Evolutionary conservation across 2,888 invertebrate species (phyloP).

Genomic region (Phalera bucephala): DNA sequence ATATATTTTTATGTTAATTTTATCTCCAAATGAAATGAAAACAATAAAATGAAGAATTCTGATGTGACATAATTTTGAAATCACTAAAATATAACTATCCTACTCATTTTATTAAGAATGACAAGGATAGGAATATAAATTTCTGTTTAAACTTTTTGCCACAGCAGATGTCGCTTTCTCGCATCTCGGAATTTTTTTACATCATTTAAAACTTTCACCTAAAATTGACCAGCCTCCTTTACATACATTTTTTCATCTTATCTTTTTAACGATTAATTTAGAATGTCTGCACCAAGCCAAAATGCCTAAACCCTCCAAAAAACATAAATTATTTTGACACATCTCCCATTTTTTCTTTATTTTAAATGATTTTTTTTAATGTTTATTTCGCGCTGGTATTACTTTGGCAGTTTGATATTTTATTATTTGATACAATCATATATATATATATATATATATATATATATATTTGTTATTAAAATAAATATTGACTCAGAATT

Average conservation of each 20-base stretch:
- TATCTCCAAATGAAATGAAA: not conserved
- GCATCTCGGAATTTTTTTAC: not conserved
- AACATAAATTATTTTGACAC: slow-evolving; percentile 48
- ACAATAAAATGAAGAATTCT: not conserved
- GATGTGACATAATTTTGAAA: not conserved
- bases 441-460: not conserved
- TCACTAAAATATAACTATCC: too few relatives aligned
- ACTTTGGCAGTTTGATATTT: slow-evolving; percentile 53
- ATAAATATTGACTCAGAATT: slow-evolving; percentile 16
- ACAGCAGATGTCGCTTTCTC: too few relatives aligned
- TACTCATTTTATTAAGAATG: not conserved
- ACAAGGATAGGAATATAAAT: slow-evolving; percentile 4
- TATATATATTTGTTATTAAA: too few relatives aligned
- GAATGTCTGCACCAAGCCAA: slow-evolving; percentile 44
- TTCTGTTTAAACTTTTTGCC: slow-evolving; percentile 4
- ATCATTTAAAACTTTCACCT: slow-evolving; percentile 40
- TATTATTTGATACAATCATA: slow-evolving; percentile 17
- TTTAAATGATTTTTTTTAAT: slow-evolving; percentile 23
- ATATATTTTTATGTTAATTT: not conserved
- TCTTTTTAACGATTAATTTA: slow-evolving; percentile 58
- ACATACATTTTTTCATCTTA: slow-evolving; percentile 27
- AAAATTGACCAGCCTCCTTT: slow-evolving; percentile 65
- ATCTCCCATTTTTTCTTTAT: slow-evolving; percentile 24
- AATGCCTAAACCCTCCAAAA: slow-evolving; percentile 26
- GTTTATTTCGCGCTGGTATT: slow-evolving; percentile 10